Conservation (phyloP, 2,113 vertebrate species). For the Junco hyemalis region DNA sequence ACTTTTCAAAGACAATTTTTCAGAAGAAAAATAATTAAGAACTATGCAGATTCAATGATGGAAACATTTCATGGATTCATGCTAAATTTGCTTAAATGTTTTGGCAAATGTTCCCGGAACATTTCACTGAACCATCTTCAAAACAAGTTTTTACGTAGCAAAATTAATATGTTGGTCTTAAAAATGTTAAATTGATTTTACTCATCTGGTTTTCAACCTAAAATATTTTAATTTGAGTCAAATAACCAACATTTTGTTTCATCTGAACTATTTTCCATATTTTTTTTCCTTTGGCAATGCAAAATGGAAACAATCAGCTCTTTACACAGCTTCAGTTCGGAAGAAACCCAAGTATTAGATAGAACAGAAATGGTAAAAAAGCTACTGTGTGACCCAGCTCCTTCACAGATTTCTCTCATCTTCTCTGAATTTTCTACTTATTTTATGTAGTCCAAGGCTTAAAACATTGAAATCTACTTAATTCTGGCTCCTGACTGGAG, state of each 20-base stretch:
- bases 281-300: not conserved
- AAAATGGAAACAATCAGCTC: constrained; percentile 8
- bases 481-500: not conserved
- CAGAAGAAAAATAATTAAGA: not conserved
- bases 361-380: not conserved
- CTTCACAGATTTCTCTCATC: not conserved
- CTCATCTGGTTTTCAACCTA: not conserved
- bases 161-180: not conserved
- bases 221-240: constrained; percentile 42
- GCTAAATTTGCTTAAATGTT: constrained; percentile 29
- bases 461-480: not conserved
- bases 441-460: not conserved
- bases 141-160: not conserved
- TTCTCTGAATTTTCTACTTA: not conserved
- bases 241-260: not conserved
- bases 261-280: not conserved
- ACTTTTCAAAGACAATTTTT: not conserved
- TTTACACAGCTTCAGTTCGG: not conserved
- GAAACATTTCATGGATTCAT: constrained; percentile 39
- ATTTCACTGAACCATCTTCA: constrained; percentile 36
- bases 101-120: constrained; percentile 11
- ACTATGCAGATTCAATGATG: not conserved
- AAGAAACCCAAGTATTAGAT: not conserved
- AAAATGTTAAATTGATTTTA: constrained; percentile 13
- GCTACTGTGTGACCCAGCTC: not conserved